Percentiles rank a stretch among this genome's conserved stretches.
Evolutionary conservation across 1,140 invertebrate genomes (phyloP).

Genomic region (Lineus longissimus): DNA sequence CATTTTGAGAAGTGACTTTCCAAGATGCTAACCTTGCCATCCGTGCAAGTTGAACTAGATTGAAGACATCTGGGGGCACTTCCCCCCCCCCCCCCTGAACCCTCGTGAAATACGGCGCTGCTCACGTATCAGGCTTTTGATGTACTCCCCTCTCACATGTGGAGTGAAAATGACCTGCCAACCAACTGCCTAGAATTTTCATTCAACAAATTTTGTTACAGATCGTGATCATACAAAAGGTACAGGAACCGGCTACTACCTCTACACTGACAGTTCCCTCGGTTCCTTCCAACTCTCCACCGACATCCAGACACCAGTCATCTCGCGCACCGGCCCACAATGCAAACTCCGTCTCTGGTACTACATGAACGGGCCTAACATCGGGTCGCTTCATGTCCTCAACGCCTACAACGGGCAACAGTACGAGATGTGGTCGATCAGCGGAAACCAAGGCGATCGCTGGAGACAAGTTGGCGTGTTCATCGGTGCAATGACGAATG

Average conservation of each 20-base stretch:
- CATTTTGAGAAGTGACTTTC: too few relatives aligned
- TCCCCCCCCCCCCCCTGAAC: too few relatives aligned
- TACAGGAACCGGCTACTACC: background rate
- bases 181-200: too few relatives aligned
- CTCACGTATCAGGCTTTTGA: too few relatives aligned
- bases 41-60: too few relatives aligned
- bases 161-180: too few relatives aligned
- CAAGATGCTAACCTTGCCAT: too few relatives aligned
- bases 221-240: background rate
- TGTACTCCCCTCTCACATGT: too few relatives aligned
- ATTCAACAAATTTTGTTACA: background rate
- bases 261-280: constrained; percentile 6
- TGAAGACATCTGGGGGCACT: too few relatives aligned
- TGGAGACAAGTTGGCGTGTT: constrained; percentile 30
- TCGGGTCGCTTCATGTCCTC: constrained; percentile 32
- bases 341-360: constrained; percentile 35
- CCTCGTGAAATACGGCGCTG: too few relatives aligned
- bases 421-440: constrained; percentile 19
- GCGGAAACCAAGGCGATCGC: constrained; percentile 21
- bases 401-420: constrained; percentile 16
- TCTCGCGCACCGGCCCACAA: constrained; percentile 34
- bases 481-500: constrained; percentile 26
- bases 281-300: constrained; percentile 18
- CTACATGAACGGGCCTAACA: constrained; percentile 30
- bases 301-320: constrained; percentile 25